Base-by-base conservation (phyloP, 2,888 invertebrate genomes). In the Lymantria dispar region DNA sequence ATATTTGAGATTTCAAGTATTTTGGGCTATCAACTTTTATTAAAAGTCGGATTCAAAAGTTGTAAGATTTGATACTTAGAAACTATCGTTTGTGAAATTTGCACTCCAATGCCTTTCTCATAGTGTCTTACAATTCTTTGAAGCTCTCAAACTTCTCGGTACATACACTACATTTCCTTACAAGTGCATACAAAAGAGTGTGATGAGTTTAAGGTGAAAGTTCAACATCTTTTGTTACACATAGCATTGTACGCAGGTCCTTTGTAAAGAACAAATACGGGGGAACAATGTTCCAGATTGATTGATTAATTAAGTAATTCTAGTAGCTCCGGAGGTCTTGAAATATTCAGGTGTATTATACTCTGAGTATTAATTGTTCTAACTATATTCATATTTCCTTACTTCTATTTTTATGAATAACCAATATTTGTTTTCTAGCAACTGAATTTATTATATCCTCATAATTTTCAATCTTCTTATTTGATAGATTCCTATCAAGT, bases 301-400 rank as follows among this genome's bases (percentile, higher is more conserved):
- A 85, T 85, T 87, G 83, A 86, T 85, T 85, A 85, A 85, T 85
- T 83, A 81, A 77, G 71, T 78, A 70, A 64, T 64, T 59, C 60
- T 46, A 47, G 55, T 51, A 62, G 56, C 60, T 55, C 52, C 57
- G 49, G 44, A 57, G 52, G 56, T 64, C 54, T 60, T 33, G 50
- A 65, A 66, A 73, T 72, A 65, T 69, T 75, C 66, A 66, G 73
- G 45, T 43, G 49, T 53, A 50, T 53, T 60, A 51, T 31, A 45
- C 47, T 50, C 39, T 30, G 33, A 29, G 45, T 40, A 39, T 22
- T 48, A 31, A 60, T 58, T 60, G 61, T 61, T 65, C 43, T 13
- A 58, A 50, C 53, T 53, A 49, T 46, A 14, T 55, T 51, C 50
- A 49, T 50, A 57, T 54, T 45, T 52, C 40, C 22, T 22, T 5